A percentile compares a stretch with the other conserved stretches of the same genome.
Conservation (phyloP, 2,797 vertebrate species). For the Ctenopoma kingsleyae region DNA sequence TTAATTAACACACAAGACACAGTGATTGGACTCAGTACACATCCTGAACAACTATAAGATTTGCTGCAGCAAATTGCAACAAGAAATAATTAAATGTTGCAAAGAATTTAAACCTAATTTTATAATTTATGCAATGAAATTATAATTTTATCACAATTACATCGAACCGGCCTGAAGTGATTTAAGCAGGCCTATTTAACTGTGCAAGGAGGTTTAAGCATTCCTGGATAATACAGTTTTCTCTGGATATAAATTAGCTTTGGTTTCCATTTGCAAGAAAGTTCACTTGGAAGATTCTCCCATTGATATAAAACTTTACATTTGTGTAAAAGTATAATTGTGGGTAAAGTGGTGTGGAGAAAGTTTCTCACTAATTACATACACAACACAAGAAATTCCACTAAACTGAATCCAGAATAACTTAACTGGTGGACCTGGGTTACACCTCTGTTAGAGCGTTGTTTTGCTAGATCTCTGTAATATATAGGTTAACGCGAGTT, state of each 20-base stretch:
- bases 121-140: background rate
- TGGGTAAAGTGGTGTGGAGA: background rate
- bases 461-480: constrained; percentile 1
- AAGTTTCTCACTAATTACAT: background rate
- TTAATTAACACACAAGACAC: background rate
- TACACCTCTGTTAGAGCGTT: background rate
- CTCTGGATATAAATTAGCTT: constrained; percentile 1
- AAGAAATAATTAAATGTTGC: too few relatives aligned
- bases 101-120: background rate
- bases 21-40: too few relatives aligned
- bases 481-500: background rate
- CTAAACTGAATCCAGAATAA: background rate
- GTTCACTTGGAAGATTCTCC: constrained; percentile 8
- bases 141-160: background rate
- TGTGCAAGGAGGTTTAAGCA: background rate
- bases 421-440: background rate
- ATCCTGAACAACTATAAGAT: background rate
- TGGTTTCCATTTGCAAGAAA: constrained; percentile 6
- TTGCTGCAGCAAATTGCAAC: background rate
- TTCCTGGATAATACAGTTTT: background rate
- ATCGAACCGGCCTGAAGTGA: background rate
- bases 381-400: constrained; percentile 1
- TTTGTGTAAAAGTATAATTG: constrained; percentile 6
- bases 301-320: constrained; percentile 6
- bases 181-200: background rate